Conservation (phyloP, 1,140 invertebrate genomes). For the Antheraea pernyi region DNA sequence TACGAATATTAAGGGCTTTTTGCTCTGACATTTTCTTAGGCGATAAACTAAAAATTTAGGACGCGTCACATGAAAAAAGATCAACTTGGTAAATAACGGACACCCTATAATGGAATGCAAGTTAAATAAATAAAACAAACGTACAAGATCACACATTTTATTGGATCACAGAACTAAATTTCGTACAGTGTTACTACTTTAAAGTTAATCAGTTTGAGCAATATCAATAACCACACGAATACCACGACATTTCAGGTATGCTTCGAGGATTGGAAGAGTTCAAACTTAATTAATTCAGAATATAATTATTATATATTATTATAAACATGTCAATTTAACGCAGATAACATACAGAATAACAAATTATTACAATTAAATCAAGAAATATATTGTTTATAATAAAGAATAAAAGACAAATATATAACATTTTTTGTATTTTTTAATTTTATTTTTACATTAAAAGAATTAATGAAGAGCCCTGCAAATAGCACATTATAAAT, state of each 20-base stretch:
- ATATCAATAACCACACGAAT: constrained; percentile 61
- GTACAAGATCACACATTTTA: constrained; percentile 60
- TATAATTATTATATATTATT: too few species aligned
- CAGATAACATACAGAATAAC: neutral
- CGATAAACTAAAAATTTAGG: too few species aligned
- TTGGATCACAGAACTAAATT: constrained; percentile 73
- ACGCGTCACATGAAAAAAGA: too few species aligned
- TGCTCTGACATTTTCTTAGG: too few species aligned
- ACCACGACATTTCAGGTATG: constrained; percentile 38
- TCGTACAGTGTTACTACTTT: constrained; percentile 63
- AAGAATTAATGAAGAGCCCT: neutral
- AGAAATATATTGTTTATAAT: too few species aligned
- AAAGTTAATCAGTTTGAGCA: constrained; percentile 69
- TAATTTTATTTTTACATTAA: too few species aligned
- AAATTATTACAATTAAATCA: neutral
- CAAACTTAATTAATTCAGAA: constrained; percentile 6
- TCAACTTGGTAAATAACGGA: too few species aligned
- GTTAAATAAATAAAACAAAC: constrained; percentile 36
- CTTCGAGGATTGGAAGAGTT: constrained; percentile 24
- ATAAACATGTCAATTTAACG: neutral
- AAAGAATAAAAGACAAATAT: neutral
- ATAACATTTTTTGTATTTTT: neutral
- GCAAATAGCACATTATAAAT: neutral
- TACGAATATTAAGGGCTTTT: too few species aligned
- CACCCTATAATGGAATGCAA: too few species aligned